phyloP scores from a whole-genome alignment of 1,140 invertebrate genomes.

The Rhagoletis pomonella region DNA sequence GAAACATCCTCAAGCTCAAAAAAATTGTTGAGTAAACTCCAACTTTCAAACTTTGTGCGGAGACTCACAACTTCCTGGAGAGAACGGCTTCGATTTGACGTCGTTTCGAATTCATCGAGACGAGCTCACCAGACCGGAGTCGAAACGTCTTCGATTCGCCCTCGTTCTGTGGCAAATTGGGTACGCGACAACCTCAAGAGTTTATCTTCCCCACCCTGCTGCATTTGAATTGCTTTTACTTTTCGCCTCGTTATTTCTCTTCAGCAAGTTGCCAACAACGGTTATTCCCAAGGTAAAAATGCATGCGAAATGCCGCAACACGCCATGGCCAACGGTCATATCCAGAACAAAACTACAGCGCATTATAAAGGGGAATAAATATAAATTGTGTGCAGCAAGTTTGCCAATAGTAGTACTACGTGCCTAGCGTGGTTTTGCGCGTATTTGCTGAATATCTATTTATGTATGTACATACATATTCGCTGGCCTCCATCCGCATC shows the following conservation, averaged over 20 bases:
- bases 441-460: neutral
- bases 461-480: neutral
- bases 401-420: neutral
- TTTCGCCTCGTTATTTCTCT: neutral
- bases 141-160: too few species aligned
- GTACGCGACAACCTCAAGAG: neutral
- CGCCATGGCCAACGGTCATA: slow-evolving; percentile 41
- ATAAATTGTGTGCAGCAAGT: neutral
- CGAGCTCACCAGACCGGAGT: too few species aligned
- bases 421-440: slow-evolving; percentile 14
- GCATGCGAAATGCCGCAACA: neutral
- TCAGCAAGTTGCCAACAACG: slow-evolving; percentile 4
- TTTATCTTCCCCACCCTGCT: neutral
- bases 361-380: neutral
- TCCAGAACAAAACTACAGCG: slow-evolving; percentile 28
- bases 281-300: slow-evolving; percentile 12
- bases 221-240: slow-evolving; percentile 8
- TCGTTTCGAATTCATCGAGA: too few species aligned
- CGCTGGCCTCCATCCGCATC: slow-evolving; percentile 14
- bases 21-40: too few species aligned
- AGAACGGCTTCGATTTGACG: too few species aligned
- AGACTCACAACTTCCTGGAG: too few species aligned
- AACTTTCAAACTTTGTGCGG: too few species aligned
- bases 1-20: too few species aligned
- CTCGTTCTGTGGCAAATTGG: too few species aligned